Base-by-base conservation (phyloP, 2,797 vertebrate species). In the Rhinogobio ventralis region DNA sequence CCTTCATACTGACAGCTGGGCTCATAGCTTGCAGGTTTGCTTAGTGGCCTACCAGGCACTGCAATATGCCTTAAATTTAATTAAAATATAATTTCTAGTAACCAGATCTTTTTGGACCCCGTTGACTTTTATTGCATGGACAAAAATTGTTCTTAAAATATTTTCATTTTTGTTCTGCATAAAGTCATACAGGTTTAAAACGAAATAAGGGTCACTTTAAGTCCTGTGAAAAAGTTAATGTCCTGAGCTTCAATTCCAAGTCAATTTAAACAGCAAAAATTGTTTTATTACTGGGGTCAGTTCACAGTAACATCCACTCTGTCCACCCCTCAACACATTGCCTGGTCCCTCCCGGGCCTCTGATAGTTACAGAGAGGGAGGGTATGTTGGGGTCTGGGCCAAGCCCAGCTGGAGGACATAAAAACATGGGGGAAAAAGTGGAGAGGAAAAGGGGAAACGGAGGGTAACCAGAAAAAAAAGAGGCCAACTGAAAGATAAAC, bases 401-500 rank as follows among this genome's bases (percentile, higher is more conserved):
- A 82, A 76, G 45, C 45, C 39, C 69, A 81, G 68, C 78, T 55
- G 64, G 67, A 51, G 28, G 39, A 81, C 19, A 23, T 64, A 76
- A 60, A 60, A 60, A 57, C 33, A 79, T 13, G 3, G 19, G 57
- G 55, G 55, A 15, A 74, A 62, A 68, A 6, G 13, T 60, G 14
- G 11, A 11, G 57, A 79, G 13, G n/a, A 78, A 72, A 60, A 19
- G 14, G 19, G 30, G 28, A 45, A 45, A 64, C 55, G 71, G 79
- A 84, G 86, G 88, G 87, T 87, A 73, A 86, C 36, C 20, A 82
- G 73, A 28, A 66, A 42, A 55, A 62, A 77, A 33, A 23, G 11
- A 74, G 75, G 11, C 55, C 36, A 67, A 81, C 77, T 88, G 6
- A 14, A 60, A 81, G 68, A 87, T 84, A 89, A n/a, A 87, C 89